Percentiles rank a stretch among this genome's conserved stretches.
These are phyloP conservation scores for Caenorhabditis sp. DNA, from an alignment of 2,888 invertebrate species.

Conservation along the genomic window DNA sequence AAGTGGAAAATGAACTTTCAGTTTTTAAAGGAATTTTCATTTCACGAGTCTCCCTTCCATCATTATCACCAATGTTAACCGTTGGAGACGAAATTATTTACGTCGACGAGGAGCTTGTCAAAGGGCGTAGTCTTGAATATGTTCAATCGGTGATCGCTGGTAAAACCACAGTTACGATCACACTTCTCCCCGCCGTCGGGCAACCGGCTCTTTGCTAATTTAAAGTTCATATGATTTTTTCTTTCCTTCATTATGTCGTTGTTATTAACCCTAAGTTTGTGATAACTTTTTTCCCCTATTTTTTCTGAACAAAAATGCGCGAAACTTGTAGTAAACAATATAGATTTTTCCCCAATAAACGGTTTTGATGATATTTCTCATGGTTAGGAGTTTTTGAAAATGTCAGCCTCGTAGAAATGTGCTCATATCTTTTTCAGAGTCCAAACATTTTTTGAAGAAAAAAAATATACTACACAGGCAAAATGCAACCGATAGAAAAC, in stretches of 20 bases:
- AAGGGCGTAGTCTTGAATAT: constrained; percentile 55
- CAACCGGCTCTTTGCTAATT: constrained; percentile 46
- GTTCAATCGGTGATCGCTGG: constrained; percentile 59
- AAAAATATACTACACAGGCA: too few relatives aligned
- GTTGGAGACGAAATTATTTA: constrained; percentile 64
- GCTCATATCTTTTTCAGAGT: too few relatives aligned
- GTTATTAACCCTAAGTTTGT: background rate
- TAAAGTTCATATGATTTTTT: background rate
- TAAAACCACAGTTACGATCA: constrained; percentile 54
- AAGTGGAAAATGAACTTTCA: background rate
- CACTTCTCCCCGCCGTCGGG: constrained; percentile 55
- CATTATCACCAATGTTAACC: constrained; percentile 56
- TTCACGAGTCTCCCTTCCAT: constrained; percentile 58
- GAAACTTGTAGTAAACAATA: background rate
- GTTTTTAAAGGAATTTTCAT: constrained; percentile 60
- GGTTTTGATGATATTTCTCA: background rate
- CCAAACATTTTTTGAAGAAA: too few relatives aligned
- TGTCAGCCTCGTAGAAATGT: too few relatives aligned
- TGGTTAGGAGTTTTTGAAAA: background rate
- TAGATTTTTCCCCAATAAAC: background rate
- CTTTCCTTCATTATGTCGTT: constrained; percentile 2
- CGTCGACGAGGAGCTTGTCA: constrained; percentile 57
- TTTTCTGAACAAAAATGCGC: constrained; percentile 4
- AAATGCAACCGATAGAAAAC: too few relatives aligned
- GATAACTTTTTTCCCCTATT: constrained; percentile 10